A percentile compares a stretch with the other conserved stretches of the same genome.
phyloP scores from a whole-genome alignment of 2,888 invertebrate species.

The Globia sparganii region DNA sequence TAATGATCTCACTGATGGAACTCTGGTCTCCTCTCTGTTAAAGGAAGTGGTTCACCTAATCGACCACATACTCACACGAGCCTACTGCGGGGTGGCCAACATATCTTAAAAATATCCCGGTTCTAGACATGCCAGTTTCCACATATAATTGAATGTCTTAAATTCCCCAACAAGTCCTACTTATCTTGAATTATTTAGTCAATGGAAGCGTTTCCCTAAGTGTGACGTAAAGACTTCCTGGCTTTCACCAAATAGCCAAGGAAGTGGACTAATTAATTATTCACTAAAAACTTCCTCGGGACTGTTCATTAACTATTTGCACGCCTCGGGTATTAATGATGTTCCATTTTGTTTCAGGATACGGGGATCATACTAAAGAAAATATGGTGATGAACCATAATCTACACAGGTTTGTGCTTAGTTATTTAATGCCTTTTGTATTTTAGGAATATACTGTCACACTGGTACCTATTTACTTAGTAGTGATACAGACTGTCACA shows the following conservation, averaged over 20 bases:
- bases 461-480: no score
- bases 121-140: not conserved
- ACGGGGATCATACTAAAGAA: slow-evolving; percentile 85
- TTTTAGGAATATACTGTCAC: not conserved
- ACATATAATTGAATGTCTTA: not conserved
- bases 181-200: slow-evolving; percentile 30
- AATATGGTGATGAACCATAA: slow-evolving; percentile 89
- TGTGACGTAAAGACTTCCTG: slow-evolving; percentile 18
- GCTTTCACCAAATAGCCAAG: slow-evolving; percentile 16
- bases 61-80: not conserved
- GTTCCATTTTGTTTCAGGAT: slow-evolving; percentile 83
- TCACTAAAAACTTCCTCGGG: slow-evolving; percentile 16
- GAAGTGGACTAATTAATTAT: slow-evolving; percentile 29
- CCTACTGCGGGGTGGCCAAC: not conserved
- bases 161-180: not conserved
- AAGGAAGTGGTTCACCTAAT: not conserved
- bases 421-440: not conserved
- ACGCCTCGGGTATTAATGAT: slow-evolving; percentile 15
- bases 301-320: slow-evolving; percentile 8
- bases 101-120: not conserved
- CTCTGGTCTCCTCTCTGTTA: not conserved
- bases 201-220: slow-evolving; percentile 8
- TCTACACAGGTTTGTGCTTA: slow-evolving; percentile 83
- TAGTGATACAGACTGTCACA: no score
- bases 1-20: not conserved